Evolutionary conservation across 2,797 vertebrate species (phyloP), one percentile per base, ranked within the genome.

Genomic region (Enteromius anoplus): DNA sequence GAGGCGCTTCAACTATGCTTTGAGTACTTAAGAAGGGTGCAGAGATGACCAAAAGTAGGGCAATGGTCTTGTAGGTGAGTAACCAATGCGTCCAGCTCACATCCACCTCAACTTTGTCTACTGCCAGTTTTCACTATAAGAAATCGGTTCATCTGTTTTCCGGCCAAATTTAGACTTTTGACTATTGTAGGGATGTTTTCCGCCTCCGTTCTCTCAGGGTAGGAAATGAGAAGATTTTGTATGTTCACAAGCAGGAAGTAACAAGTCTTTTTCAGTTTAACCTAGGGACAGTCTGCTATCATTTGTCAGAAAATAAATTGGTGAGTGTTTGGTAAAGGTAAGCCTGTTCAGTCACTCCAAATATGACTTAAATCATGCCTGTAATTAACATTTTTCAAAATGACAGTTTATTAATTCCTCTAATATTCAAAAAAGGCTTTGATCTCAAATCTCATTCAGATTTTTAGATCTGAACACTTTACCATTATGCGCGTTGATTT

Each of bases 41-140:
- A 86, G 87, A 89, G 84, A 80, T 85, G 84, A 84, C 82, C 85
- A 69, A 86, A 86, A 85, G 85, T 88, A 86, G 88, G 87, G 86
- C 64, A 83, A 75, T 86, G 80, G 85, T 83, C 87, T 87, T 84
- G 85, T 90, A 88, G 90, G 90, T 89, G 89, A 90, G 90, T 91
- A 91, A 89, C 84, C 81, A 86, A 86, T 82, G 88, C 85, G 82
- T 86, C 83, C 88, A 85, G 86, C 82, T 87, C 88, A 86, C 75
- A 85, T 83, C 85, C 82, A 72, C 85, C 64, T 65, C 75, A 73
- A 62, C 79, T 40, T 49, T 76, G 51, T 15, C 17, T 29, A 21
- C 58, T 64, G 21, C 40, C 49, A 21, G 58, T 55, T 75, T 75
- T 15, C 3, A 12, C 17, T n/a, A 9, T 21, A 7, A n/a, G 29